These are phyloP conservation scores for Gymnodraco acuticeps DNA, from an alignment of 2,797 vertebrate species.

Conservation along the genomic window DNA sequence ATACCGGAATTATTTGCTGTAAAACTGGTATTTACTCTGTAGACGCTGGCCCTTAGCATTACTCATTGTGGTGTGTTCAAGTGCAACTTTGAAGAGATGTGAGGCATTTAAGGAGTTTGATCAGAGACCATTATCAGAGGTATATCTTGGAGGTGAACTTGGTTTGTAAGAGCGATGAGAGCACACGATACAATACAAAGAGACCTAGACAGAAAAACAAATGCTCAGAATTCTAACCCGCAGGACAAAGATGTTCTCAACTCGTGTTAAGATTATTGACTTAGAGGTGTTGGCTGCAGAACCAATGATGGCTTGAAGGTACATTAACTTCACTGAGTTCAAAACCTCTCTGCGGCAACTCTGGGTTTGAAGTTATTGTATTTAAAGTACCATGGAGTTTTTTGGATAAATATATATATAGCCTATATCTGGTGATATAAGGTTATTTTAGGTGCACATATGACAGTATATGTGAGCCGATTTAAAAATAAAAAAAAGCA, in stretches of 20 bases:
- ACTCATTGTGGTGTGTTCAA: not conserved
- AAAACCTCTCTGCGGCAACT: conserved; percentile 5
- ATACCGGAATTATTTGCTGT: not conserved
- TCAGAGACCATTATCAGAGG: conserved; percentile 16
- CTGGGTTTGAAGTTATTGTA: not conserved
- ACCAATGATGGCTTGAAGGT: not conserved
- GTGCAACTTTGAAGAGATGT: no score
- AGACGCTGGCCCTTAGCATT: not conserved
- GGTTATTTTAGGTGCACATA: no score
- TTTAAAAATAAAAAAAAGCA: no score
- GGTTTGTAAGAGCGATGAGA: not conserved
- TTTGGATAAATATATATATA: not conserved
- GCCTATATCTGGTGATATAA: no score
- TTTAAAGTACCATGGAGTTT: conserved; percentile 5
- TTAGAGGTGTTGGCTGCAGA: conserved; percentile 17
- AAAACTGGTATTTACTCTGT: not conserved
- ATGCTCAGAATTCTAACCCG: no score
- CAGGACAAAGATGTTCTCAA: not conserved
- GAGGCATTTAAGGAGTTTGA: conserved; percentile 11
- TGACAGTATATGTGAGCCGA: no score
- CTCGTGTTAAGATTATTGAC: conserved; percentile 10
- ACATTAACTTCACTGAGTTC: not conserved
- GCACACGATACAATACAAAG: not conserved
- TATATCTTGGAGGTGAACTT: not conserved
- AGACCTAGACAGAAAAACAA: no score